Percentiles rank a stretch among this genome's conserved stretches.
Evolutionary conservation across 2,113 vertebrate species (phyloP).

Genomic region (Saguinus midas): DNA sequence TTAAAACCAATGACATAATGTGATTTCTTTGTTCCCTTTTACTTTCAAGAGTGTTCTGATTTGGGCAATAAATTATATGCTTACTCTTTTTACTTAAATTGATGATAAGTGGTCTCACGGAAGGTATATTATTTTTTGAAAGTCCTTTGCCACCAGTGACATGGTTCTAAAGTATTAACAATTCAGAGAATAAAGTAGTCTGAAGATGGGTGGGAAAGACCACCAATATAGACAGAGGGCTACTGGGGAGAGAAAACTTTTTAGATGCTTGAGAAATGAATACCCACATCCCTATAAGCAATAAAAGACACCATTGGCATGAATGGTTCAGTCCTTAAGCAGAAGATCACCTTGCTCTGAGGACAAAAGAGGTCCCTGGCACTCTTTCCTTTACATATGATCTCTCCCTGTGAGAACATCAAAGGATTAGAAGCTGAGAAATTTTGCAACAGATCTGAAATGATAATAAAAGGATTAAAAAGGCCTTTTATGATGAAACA

Average conservation of each 20-base stretch:
- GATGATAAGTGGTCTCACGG: neutral
- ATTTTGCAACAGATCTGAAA: neutral
- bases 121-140: neutral
- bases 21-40: slow-evolving; percentile 1
- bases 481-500: neutral
- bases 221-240: neutral
- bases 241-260: neutral
- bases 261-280: neutral
- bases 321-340: neutral
- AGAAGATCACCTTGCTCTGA: neutral
- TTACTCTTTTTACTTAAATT: neutral
- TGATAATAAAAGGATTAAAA: neutral
- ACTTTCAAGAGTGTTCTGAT: neutral
- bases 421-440: neutral
- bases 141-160: neutral
- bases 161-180: neutral
- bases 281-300: neutral
- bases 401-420: neutral
- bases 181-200: neutral
- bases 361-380: neutral
- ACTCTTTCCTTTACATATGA: neutral
- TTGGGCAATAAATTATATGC: neutral
- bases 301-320: neutral
- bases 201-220: neutral
- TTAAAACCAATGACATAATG: neutral